Percentiles rank a stretch among this genome's conserved stretches.
Evolutionary conservation across 2,888 invertebrate species (phyloP).

Genomic region (Pharmacophagus antenor): DNA sequence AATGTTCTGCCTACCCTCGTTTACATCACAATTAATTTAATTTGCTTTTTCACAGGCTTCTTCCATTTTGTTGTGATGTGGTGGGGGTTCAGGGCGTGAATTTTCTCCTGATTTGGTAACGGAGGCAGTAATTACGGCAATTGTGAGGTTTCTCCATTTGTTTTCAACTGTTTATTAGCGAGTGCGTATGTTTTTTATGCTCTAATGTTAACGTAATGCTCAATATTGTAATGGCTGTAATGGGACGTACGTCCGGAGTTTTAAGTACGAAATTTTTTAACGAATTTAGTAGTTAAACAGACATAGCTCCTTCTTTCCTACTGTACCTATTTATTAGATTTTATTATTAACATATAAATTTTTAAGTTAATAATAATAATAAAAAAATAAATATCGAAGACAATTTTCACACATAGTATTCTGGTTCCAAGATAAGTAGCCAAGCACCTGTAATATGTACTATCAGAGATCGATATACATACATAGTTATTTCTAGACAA

Average conservation of each 20-base stretch:
- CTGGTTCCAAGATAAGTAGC: too few species aligned
- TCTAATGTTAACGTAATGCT: conserved; percentile 51
- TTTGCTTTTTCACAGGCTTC: conserved; percentile 79
- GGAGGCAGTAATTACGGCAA: conserved; percentile 73
- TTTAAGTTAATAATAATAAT: too few species aligned
- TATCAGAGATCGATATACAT: too few species aligned
- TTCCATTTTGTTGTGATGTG: conserved; percentile 72
- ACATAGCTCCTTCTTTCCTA: background rate
- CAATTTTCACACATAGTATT: too few species aligned
- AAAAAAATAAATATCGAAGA: too few species aligned
- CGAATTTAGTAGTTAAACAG: conserved; percentile 1
- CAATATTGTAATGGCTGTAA: conserved; percentile 35
- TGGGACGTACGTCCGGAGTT: conserved; percentile 16
- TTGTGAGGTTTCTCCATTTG: conserved; percentile 73
- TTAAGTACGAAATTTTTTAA: conserved; percentile 9
- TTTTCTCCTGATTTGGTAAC: conserved; percentile 77
- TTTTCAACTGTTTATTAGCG: conserved; percentile 71
- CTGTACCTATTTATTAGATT: too few species aligned
- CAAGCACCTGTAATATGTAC: too few species aligned
- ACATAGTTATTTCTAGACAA: too few species aligned
- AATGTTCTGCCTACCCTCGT: conserved; percentile 68
- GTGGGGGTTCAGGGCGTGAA: conserved; percentile 72
- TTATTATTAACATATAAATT: too few species aligned
- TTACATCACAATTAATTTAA: conserved; percentile 79
- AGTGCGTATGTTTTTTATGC: conserved; percentile 55